A percentile compares a stretch with the other conserved stretches of the same genome.
These are phyloP conservation scores for Limanda limanda DNA, from an alignment of 2,113 vertebrate genomes.

Conservation along the genomic window DNA sequence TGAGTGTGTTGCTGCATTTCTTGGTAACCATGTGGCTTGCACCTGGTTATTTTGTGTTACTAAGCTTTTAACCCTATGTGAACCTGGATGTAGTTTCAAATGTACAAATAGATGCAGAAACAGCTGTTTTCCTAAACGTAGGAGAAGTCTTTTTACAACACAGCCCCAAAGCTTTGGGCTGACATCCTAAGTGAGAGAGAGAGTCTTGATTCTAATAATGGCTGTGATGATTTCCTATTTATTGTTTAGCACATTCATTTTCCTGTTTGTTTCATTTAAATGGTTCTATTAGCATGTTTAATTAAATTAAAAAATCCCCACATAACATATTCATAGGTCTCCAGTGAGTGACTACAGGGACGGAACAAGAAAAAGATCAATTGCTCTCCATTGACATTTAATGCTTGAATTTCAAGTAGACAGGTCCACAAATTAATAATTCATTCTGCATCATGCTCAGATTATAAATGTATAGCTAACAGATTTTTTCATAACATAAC, in stretches of 20 bases:
- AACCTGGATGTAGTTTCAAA: slow-evolving; percentile 33
- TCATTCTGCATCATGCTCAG: background rate
- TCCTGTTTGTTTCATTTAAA: background rate
- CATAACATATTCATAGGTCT: background rate
- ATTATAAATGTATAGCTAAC: background rate
- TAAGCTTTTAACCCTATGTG: slow-evolving; percentile 49
- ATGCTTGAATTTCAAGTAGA: too few species aligned
- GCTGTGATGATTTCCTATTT: background rate
- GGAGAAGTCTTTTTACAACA: too few species aligned
- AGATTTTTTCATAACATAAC: background rate
- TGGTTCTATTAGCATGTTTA: background rate
- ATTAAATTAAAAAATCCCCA: background rate
- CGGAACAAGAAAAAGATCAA: too few species aligned
- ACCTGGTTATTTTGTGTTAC: slow-evolving; percentile 51
- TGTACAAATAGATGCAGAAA: slow-evolving; percentile 21
- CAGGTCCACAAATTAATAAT: background rate
- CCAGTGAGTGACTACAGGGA: background rate
- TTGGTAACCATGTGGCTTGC: slow-evolving; percentile 49
- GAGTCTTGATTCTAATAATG: background rate
- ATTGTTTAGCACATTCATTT: background rate
- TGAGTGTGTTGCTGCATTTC: slow-evolving; percentile 45
- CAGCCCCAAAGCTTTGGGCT: too few species aligned
- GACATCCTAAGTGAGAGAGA: background rate
- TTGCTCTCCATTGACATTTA: background rate
- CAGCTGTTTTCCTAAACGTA: slow-evolving; percentile 13